A percentile compares a stretch with the other conserved stretches of the same genome.
phyloP scores from a whole-genome alignment of 2,113 vertebrate species.

The Lanius ludovicianus region DNA sequence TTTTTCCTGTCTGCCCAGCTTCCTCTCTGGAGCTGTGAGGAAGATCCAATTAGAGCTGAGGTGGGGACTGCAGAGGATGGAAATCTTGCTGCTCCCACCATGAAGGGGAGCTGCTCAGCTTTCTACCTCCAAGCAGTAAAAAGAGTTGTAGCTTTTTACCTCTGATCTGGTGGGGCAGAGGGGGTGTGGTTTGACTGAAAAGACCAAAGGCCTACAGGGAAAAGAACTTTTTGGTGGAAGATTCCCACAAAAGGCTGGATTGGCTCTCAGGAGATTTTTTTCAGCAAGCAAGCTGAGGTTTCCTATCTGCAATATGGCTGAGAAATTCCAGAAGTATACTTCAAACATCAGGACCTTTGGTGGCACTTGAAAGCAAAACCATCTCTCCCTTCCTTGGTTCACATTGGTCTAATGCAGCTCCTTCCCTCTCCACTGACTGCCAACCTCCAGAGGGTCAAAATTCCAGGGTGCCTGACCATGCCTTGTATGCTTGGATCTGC shows the following conservation, averaged over 20 bases:
- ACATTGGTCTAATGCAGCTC: not conserved
- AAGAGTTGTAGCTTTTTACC: not conserved
- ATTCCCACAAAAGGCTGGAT: too few species aligned
- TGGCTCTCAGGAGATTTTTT: not conserved
- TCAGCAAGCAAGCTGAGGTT: not conserved
- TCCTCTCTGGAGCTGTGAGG: not conserved
- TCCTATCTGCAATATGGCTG: not conserved
- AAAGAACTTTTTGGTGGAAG: not conserved
- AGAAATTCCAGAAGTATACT: not conserved
- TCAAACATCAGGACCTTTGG: not conserved
- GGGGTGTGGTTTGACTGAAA: not conserved
- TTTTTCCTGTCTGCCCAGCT: not conserved
- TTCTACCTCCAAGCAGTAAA: not conserved
- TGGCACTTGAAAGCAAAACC: not conserved
- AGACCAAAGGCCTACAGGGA: not conserved
- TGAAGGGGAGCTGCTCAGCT: not conserved
- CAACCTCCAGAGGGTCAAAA: not conserved
- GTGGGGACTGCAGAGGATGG: not conserved
- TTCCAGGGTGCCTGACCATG: not conserved
- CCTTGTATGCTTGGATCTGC: not conserved
- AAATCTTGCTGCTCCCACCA: not conserved
- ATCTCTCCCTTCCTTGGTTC: not conserved
- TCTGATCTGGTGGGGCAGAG: not conserved
- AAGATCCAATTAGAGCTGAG: not conserved
- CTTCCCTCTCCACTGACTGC: not conserved